A percentile compares a stretch with the other conserved stretches of the same genome.
Evolutionary conservation across 2,797 vertebrate species (phyloP).

Genomic region (Erithacus rubecula): DNA sequence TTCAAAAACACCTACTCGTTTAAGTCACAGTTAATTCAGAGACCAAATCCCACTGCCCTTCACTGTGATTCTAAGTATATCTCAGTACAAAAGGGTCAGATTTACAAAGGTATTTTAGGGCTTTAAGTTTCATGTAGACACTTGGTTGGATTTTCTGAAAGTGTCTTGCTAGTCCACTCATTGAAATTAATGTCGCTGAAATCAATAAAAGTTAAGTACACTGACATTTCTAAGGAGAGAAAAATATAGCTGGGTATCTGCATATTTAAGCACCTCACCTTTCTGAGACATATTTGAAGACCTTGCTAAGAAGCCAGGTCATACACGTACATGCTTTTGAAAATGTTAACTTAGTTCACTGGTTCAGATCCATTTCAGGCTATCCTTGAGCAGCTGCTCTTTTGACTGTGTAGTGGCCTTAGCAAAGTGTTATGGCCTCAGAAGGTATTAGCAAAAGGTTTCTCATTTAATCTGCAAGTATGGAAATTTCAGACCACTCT

Average conservation of each 20-base stretch:
- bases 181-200: neutral
- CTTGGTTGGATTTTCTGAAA: neutral
- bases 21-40: neutral
- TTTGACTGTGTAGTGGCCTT: neutral
- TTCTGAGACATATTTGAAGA: neutral
- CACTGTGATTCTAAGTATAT: neutral
- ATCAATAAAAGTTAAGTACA: constrained; percentile 23
- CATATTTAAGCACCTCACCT: neutral
- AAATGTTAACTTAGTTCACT: neutral
- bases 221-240: neutral
- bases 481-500: neutral
- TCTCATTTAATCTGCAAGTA: neutral
- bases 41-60: neutral
- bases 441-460: neutral
- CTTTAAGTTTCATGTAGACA: neutral
- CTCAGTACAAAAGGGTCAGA: neutral
- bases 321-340: neutral
- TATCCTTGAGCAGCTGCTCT: neutral
- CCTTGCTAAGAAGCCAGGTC: neutral
- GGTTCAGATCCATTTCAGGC: neutral
- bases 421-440: neutral
- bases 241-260: neutral
- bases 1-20: neutral
- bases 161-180: neutral
- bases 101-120: neutral